phyloP scores from a whole-genome alignment of 2,888 invertebrate species.

The Polietes domitor region DNA sequence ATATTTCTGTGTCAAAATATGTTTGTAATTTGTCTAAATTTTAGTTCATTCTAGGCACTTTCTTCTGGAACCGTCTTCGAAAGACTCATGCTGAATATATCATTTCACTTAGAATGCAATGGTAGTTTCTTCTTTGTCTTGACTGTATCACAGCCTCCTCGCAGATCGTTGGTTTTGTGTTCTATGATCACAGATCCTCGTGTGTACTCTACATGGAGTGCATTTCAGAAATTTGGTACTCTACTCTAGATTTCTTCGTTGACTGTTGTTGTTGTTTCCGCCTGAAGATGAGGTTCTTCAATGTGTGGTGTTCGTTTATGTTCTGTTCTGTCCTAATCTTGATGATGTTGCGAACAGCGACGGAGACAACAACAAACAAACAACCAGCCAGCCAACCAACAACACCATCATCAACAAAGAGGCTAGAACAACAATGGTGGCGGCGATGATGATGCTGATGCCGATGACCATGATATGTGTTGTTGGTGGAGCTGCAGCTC shows the following conservation, averaged over 20 bases:
- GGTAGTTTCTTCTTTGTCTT: too few relatives aligned
- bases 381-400: too few relatives aligned
- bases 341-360: constrained; percentile 59
- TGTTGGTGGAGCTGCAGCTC: background rate
- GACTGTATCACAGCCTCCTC: constrained; percentile 30
- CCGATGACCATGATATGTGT: constrained; percentile 50
- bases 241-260: constrained; percentile 22
- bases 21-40: too few relatives aligned
- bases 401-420: constrained; percentile 6
- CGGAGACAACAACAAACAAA: constrained; percentile 24
- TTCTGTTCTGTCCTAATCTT: constrained; percentile 55
- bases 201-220: background rate
- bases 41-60: too few relatives aligned
- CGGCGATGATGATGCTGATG: constrained; percentile 33
- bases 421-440: background rate
- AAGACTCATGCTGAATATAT: too few relatives aligned
- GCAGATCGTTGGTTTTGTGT: background rate
- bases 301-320: constrained; percentile 31
- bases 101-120: too few relatives aligned
- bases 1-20: too few relatives aligned
- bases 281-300: constrained; percentile 36
- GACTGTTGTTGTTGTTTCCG: too few relatives aligned
- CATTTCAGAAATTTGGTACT: constrained; percentile 6
- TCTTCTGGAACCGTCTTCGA: too few relatives aligned
- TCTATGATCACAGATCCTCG: constrained; percentile 9